Base-by-base conservation (phyloP, 2,888 invertebrate genomes). In the Thymelicus sylvestris region DNA sequence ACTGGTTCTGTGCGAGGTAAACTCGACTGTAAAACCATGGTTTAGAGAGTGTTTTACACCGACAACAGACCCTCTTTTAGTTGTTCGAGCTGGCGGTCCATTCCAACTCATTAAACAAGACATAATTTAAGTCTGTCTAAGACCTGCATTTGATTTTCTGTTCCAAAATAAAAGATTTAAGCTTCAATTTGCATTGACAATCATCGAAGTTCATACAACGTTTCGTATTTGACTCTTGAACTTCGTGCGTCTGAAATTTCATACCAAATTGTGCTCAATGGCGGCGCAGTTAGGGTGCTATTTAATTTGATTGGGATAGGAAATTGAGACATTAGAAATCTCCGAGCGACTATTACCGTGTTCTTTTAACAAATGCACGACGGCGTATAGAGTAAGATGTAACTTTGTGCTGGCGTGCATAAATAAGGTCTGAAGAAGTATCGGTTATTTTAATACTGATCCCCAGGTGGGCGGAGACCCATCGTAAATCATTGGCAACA, bases 241-340 rank as follows among this genome's bases (percentile, higher is more conserved):
- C 80, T 78, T 88, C 90, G 89, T 90, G 91, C 87, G 85, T 80
- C 77, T 74, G 71, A 57, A 77, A 74, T 66, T 67, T 48, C 79
- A 77, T 77, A 73, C 69, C 57, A 87, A 85, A 81, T 76, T 81
- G 73, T 74, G 74, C 77, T 75, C 76, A 79, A 79, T 44, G 0
- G 0, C 0, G 10, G 50, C 39, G 1, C 0, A 0, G 0, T 65
- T 85, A 88, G 77, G 79, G 87, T 86, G 76, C 69, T 77, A 69
- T 80, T 81, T 84, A 2, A 68, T 66, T 78, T 81, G 80, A 64
- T 72, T 63, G 67, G 1, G 13, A 24, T 61, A 74, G 79, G 86
- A 90, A 91, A 93, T 93, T 93, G 92, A 93, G 93, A 93, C 93
- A 91, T 93, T 93, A 93, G 93, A 93, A 92, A 91, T 88, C 88